Evolutionary conservation across 2,113 vertebrate species (phyloP).

Genomic region (Ceyx margarethae): DNA sequence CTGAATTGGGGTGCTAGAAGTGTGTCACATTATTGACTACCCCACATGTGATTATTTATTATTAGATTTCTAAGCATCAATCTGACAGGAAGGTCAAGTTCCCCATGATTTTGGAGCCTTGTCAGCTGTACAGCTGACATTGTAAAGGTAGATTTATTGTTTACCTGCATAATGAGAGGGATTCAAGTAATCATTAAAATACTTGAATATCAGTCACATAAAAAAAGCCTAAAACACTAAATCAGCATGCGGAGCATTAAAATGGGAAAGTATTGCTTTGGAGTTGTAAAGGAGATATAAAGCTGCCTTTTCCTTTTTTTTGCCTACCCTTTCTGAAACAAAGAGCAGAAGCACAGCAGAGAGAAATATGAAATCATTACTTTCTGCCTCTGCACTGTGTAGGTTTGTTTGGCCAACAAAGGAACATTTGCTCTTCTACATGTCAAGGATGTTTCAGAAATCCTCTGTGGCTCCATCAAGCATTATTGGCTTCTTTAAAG

Average conservation of each 20-base stretch:
- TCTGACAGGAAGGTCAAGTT: slow-evolving; percentile 34
- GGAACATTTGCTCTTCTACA: neutral
- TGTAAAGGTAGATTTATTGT: neutral
- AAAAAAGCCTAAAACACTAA: neutral
- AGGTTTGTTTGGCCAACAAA: slow-evolving; percentile 11
- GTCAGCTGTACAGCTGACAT: neutral
- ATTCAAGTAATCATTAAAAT: neutral
- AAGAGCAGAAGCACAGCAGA: neutral
- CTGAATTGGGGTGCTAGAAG: slow-evolving; percentile 24
- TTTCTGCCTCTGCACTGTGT: neutral
- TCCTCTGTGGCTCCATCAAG: neutral
- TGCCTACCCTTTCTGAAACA: neutral
- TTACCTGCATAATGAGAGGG: neutral
- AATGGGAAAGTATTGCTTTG: neutral
- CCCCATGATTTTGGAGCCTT: neutral
- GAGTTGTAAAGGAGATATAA: neutral
- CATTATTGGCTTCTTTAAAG: neutral
- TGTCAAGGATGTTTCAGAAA: neutral
- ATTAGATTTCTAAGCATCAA: slow-evolving; percentile 21
- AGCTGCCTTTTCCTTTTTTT: neutral
- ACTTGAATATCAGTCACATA: neutral
- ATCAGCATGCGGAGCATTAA: neutral
- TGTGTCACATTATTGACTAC: slow-evolving; percentile 27
- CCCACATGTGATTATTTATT: slow-evolving; percentile 40
- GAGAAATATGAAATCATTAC: neutral